Base-by-base conservation (phyloP, 2,888 invertebrate genomes). In the Trichopria drosophilae region DNA sequence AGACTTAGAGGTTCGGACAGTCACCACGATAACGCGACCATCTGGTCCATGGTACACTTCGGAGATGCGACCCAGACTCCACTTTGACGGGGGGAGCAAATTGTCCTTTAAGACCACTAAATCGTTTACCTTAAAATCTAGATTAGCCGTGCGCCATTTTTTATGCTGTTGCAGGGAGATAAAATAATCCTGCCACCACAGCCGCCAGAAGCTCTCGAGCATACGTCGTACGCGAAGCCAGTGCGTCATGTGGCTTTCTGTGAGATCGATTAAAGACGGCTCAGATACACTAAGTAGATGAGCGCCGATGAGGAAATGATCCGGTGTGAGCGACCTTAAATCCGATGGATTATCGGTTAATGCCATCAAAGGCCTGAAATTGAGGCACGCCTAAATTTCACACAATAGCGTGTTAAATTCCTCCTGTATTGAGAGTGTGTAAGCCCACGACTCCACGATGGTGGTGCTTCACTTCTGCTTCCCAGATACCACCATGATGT, bases 401-500 rank as follows among this genome's bases (percentile, higher is more conserved):
- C 50, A 51, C 0, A 61, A 29, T 4, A 62, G 13, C 0, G 59
- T 62, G 5, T 28, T 23, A 1, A 59, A 51, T 32, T 69, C 61
- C 24, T 65, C 59, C n/a, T n/a, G 51, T 58, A 0, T 59, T 63
- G 2, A 65, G 31, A 3, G 50, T 53, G 13, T 41, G 32, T n/a
- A 45, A 20, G 2, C 65, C 59, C 1, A 61, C 29, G 0, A 61
- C 49, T 5, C 62, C 37, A 13, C 52, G 50, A n/a, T 67, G 31
- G 48, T 67, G 63, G 32, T 46, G 26, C 40, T 70, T 70, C 0
- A 63, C 58, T 3, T 55, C 64, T 36, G 0, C 67, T 65, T 1
- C 64, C 65, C 24, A 4, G 63, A n/a, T n/a, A n/a, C n/a, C n/a
- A n/a, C n/a, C n/a, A n/a, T n/a, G n/a, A n/a, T n/a, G n/a, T n/a